A percentile compares a stretch with the other conserved stretches of the same genome.
Conservation (phyloP, 2,888 invertebrate genomes). For the Lucinisca nassula region DNA sequence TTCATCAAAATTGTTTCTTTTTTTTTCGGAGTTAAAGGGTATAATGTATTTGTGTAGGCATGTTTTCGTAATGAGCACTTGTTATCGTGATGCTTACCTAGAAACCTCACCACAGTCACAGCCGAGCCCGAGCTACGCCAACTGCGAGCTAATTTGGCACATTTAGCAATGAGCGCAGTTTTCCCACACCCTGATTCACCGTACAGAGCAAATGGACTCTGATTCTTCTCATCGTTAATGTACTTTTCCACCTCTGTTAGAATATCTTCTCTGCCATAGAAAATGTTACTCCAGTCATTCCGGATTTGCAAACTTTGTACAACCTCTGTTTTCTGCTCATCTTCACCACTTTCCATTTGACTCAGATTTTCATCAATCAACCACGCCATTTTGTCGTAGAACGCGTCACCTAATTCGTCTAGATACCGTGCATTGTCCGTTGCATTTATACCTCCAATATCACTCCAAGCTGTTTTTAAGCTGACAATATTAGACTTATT, state of each 20-base stretch:
- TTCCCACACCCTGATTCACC: slow-evolving; percentile 85
- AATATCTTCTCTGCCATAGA: slow-evolving; percentile 76
- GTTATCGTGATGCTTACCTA: slow-evolving; percentile 79
- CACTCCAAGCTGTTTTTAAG: slow-evolving; percentile 67
- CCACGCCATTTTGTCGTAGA: slow-evolving; percentile 72
- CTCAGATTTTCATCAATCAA: slow-evolving; percentile 75
- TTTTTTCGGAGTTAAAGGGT: background rate
- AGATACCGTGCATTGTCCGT: slow-evolving; percentile 74
- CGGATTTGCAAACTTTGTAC: slow-evolving; percentile 72
- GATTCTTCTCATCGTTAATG: slow-evolving; percentile 28
- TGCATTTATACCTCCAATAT: slow-evolving; percentile 69
- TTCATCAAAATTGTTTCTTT: background rate
- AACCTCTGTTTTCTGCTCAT: slow-evolving; percentile 77
- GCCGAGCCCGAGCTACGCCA: slow-evolving; percentile 62
- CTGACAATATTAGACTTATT: slow-evolving; percentile 64
- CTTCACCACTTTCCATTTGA: slow-evolving; percentile 33
- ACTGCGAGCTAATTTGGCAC: slow-evolving; percentile 66
- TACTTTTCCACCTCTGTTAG: slow-evolving; percentile 61
- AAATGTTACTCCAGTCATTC: slow-evolving; percentile 71
- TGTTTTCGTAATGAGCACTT: too few relatives aligned
- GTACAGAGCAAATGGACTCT: slow-evolving; percentile 75
- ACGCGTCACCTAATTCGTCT: slow-evolving; percentile 65
- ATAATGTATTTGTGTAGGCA: background rate
- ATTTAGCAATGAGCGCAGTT: slow-evolving; percentile 81
- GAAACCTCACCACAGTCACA: slow-evolving; percentile 78